Conservation (phyloP, 2,888 invertebrate genomes). For the Andrena chrysosceles region DNA sequence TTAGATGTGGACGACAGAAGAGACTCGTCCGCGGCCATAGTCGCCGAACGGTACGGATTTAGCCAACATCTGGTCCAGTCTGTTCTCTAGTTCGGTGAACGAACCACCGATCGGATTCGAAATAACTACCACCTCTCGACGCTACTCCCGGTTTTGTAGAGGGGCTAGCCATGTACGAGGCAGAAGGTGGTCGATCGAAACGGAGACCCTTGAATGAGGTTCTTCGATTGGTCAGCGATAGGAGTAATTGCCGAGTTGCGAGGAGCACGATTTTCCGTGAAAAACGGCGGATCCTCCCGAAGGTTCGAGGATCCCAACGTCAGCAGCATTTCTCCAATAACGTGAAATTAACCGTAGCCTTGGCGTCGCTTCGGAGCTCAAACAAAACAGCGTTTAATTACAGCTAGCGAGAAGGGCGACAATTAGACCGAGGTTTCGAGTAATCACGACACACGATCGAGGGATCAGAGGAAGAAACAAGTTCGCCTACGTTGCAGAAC, state of each 20-base stretch:
- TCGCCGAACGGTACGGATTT: slow-evolving; percentile 75
- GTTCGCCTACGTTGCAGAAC: slow-evolving; percentile 7
- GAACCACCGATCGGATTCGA: slow-evolving; percentile 66
- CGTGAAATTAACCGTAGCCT: slow-evolving; percentile 2
- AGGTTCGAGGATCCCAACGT: background rate
- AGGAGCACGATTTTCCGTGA: background rate
- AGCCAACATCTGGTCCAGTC: slow-evolving; percentile 80
- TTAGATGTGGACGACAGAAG: background rate
- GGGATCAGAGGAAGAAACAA: background rate
- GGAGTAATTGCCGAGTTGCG: background rate
- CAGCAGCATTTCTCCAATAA: background rate
- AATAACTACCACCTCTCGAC: slow-evolving; percentile 53
- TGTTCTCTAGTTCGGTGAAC: slow-evolving; percentile 67
- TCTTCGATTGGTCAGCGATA: background rate
- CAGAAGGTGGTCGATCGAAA: slow-evolving; percentile 7
- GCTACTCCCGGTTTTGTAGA: background rate
- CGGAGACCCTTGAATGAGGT: background rate
- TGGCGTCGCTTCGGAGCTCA: background rate
- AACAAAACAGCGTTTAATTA: slow-evolving; percentile 1
- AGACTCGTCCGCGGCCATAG: slow-evolving; percentile 34
- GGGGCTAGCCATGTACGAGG: background rate
- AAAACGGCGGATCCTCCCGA: background rate
- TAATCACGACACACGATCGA: slow-evolving; percentile 4
- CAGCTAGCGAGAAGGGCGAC: background rate
- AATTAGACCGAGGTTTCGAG: background rate